phyloP scores from a whole-genome alignment of 2,113 vertebrate genomes.

The Zosterops hypoxanthus region DNA sequence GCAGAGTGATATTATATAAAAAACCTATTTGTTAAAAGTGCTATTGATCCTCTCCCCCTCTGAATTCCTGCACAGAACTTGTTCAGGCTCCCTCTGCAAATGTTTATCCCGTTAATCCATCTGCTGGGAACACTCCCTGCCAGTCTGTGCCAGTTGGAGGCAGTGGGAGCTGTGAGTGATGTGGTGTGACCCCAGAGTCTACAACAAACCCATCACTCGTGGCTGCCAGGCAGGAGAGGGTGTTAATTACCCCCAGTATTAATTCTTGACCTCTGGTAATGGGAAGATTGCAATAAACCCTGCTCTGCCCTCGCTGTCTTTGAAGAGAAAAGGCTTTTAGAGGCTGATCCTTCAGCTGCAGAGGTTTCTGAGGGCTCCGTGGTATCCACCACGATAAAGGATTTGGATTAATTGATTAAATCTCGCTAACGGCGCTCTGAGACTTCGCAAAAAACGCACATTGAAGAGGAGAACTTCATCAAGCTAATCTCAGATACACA shows the following conservation, averaged over 20 bases:
- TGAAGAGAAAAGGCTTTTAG: background rate
- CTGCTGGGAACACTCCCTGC: background rate
- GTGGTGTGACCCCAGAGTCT: background rate
- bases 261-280: background rate
- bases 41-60: background rate
- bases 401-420: background rate
- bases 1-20: background rate
- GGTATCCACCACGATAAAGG: accelerated
- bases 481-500: background rate
- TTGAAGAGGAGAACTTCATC: background rate
- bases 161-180: background rate
- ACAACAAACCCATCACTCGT: background rate
- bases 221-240: background rate
- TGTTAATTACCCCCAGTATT: background rate
- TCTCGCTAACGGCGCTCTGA: background rate
- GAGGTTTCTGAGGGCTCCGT: background rate
- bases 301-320: background rate
- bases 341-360: background rate
- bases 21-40: background rate
- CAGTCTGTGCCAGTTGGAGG: background rate
- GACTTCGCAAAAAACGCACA: background rate
- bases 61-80: background rate
- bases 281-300: background rate
- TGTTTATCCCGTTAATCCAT: background rate
- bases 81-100: background rate